Evolutionary conservation across 2,797 vertebrate species (phyloP).

Genomic region (Phoeniculus purpureus): DNA sequence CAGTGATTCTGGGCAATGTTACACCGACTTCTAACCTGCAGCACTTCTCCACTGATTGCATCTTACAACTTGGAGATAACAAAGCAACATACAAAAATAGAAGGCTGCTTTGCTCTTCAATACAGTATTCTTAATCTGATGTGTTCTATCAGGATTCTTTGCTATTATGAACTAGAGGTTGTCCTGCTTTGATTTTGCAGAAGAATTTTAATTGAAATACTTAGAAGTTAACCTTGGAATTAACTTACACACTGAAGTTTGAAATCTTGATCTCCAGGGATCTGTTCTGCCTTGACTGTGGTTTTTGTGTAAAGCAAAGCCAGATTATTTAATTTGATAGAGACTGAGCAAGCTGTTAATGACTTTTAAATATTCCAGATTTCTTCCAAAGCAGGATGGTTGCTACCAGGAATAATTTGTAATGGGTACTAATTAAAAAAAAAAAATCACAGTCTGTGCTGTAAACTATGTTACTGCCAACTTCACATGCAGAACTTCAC

Average conservation of each 20-base stretch:
- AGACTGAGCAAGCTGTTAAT: slow-evolving; percentile 25
- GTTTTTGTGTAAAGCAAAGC: slow-evolving; percentile 46
- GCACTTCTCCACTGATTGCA: neutral
- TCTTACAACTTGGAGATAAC: neutral
- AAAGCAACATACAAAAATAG: neutral
- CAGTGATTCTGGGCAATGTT: neutral
- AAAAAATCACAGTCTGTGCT: neutral
- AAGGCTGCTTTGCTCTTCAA: neutral
- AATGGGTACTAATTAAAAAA: neutral
- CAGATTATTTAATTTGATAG: slow-evolving; percentile 47
- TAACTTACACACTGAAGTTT: slow-evolving; percentile 33
- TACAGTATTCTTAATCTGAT: neutral
- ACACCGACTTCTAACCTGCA: neutral
- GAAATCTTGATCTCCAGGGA: slow-evolving; percentile 18
- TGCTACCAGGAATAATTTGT: neutral
- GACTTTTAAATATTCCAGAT: slow-evolving; percentile 33
- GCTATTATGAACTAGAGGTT: neutral
- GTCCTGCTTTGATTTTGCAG: slow-evolving; percentile 33
- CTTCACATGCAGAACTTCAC: neutral
- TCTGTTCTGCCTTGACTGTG: slow-evolving; percentile 36
- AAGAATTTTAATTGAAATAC: slow-evolving; percentile 41
- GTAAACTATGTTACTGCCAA: neutral
- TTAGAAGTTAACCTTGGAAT: slow-evolving; percentile 13
- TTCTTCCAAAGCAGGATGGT: slow-evolving; percentile 19
- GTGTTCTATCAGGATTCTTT: neutral